Base-by-base conservation (phyloP, 2,113 vertebrate genomes). In the Diphyllodes magnificus region DNA sequence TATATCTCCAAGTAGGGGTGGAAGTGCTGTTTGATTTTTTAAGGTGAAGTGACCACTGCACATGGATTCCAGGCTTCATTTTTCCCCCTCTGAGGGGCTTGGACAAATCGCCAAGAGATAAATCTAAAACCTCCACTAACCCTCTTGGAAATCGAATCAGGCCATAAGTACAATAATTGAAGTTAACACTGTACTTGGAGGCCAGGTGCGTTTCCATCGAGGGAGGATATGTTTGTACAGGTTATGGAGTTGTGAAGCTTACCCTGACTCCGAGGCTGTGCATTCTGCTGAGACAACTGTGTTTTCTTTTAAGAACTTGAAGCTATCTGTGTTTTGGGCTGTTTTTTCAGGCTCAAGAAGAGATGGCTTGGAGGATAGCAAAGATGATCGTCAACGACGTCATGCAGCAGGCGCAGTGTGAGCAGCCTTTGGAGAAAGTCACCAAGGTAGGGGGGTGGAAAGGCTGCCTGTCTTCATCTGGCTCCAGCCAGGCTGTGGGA, bases 341-440 rank as follows among this genome's bases (percentile, higher is more conserved):
- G 56, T 49, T 49, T 96, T 71, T 49, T 83, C 95, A 99, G 99
- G 99, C 99, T 84, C 99, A 99, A 97, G 99, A 99, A 93, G 99
- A 99, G 97, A 99, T 99, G 98, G 99, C 99, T 13, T 99, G 99
- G 99, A 99, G 99, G 97, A 99, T 99, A 65, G 99, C 99, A 7
- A 99, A 99, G 96, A 99, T 99, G 99, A 99, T 99, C 21, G 99
- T 99, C 88, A 99, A 99, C 49, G 99, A 99, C 2, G 99, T 99
- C 11, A 99, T 99, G 97, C 99, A 99, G 93, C 99, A 99, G 97
- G 98, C 99, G 17, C 98, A 98, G 37, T 98, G 98, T 17, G 98
- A 98, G 59, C 98, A 98, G 76, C 98, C 98, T 5, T 61, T 60
- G 57, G 98, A 98, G 65, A 98, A 98, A 95, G 93, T 98, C 89